Evolutionary conservation across 2,888 invertebrate species (phyloP).

Genomic region (Chorisops tibialis): DNA sequence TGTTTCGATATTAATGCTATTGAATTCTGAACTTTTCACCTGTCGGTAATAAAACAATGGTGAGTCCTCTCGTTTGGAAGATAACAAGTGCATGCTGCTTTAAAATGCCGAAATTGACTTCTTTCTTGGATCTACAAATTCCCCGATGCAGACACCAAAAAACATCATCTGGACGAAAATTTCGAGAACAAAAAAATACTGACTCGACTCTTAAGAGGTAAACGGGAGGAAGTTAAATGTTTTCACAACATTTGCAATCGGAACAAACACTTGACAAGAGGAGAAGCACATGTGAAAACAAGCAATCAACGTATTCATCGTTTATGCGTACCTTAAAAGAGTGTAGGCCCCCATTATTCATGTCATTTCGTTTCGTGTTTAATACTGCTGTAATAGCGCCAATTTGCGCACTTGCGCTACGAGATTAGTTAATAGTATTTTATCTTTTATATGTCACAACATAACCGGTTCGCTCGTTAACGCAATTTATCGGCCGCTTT

Average conservation of each 20-base stretch:
- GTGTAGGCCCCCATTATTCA: slow-evolving; percentile 18
- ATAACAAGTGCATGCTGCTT: too few relatives aligned
- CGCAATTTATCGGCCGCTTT: too few relatives aligned
- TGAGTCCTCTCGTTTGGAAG: too few relatives aligned
- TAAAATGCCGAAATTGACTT: too few relatives aligned
- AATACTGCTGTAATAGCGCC: slow-evolving; percentile 11
- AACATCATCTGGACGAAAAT: too few relatives aligned
- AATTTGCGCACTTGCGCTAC: slow-evolving; percentile 7
- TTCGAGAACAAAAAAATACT: too few relatives aligned
- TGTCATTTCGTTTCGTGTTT: slow-evolving; percentile 15
- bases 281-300: not conserved
- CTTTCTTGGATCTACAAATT: too few relatives aligned
- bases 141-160: too few relatives aligned
- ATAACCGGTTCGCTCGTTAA: not conserved
- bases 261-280: slow-evolving; percentile 20
- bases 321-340: not conserved
- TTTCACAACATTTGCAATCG: slow-evolving; percentile 16
- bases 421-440: slow-evolving; percentile 11
- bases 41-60: too few relatives aligned
- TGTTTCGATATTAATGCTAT: too few relatives aligned
- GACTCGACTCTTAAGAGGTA: too few relatives aligned
- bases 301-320: not conserved
- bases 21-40: too few relatives aligned
- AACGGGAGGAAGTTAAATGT: slow-evolving; percentile 11
- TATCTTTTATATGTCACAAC: slow-evolving; percentile 25